Evolutionary conservation across 2,797 vertebrate genomes (phyloP).

Genomic region (Eulemur coronatus): DNA sequence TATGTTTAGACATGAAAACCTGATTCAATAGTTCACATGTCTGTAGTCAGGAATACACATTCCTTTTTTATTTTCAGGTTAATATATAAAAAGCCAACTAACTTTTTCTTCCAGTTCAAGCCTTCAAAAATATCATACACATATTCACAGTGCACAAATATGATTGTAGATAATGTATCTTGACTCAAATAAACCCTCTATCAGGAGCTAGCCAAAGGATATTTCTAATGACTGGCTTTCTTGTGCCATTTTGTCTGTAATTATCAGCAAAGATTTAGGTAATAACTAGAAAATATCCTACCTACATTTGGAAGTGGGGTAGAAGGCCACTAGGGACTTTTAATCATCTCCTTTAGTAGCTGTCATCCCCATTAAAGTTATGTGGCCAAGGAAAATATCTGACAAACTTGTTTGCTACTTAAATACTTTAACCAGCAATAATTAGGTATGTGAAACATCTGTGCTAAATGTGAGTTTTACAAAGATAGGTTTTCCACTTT

Average conservation of each 20-base stretch:
- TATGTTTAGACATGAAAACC: not conserved
- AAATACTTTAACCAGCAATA: not conserved
- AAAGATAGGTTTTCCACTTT: not conserved
- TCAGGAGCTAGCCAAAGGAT: not conserved
- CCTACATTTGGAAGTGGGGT: not conserved
- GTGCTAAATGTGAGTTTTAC: not conserved
- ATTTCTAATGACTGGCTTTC: conserved; percentile 20
- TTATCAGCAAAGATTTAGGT: not conserved
- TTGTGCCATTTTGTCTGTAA: conserved; percentile 30
- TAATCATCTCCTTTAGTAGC: not conserved
- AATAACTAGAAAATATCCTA: not conserved
- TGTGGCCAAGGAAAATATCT: conserved; percentile 34
- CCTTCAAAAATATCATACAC: not conserved
- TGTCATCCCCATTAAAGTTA: conserved; percentile 15
- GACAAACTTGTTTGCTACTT: conserved; percentile 14
- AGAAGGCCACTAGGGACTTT: not conserved
- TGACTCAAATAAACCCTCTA: not conserved
- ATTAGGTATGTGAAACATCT: conserved; percentile 2
- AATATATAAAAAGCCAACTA: not conserved
- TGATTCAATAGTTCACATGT: not conserved
- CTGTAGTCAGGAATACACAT: not conserved
- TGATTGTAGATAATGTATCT: not conserved
- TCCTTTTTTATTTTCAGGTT: not conserved
- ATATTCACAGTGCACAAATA: not conserved
- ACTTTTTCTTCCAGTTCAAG: not conserved